phyloP scores from a whole-genome alignment of 2,113 vertebrate genomes.

The Planiliza haematocheilus region DNA sequence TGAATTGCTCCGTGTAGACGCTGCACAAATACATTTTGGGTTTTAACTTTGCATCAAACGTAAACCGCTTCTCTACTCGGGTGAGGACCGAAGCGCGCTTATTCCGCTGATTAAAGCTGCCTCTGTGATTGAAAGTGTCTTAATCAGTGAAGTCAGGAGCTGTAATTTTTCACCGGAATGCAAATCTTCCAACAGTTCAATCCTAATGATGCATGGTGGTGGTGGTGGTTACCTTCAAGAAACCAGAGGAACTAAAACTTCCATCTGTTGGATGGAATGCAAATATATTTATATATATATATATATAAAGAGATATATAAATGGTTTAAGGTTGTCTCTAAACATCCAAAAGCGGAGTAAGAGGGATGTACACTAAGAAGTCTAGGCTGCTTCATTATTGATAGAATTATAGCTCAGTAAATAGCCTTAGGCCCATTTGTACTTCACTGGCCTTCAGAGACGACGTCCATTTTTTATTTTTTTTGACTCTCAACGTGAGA shows the following conservation, averaged over 20 bases:
- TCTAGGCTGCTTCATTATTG: conserved; percentile 80
- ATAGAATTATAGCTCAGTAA: conserved; percentile 79
- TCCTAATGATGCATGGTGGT: conserved; percentile 1
- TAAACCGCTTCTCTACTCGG: background rate
- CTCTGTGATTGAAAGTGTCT: conserved; percentile 39
- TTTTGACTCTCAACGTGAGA: too few species aligned
- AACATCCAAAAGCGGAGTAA: conserved; percentile 64
- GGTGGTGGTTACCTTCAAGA: conserved; percentile 1
- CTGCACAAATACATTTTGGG: conserved; percentile 12
- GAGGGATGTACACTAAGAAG: conserved; percentile 62
- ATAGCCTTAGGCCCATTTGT: conserved; percentile 73
- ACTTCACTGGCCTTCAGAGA: conserved; percentile 58
- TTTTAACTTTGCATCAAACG: conserved; percentile 12
- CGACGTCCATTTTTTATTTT: conserved; percentile 53
- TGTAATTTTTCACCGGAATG: conserved; percentile 2
- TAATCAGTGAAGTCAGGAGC: conserved; percentile 47
- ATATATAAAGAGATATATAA: background rate
- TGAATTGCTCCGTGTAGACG: conserved; percentile 31
- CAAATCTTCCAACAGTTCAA: conserved; percentile 34
- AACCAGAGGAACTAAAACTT: conserved; percentile 4
- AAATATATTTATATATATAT: background rate
- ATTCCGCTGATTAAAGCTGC: conserved; percentile 40
- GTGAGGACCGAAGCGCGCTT: conserved; percentile 11
- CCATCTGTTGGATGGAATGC: conserved; percentile 10
- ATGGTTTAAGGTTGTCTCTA: conserved; percentile 47